Evolutionary conservation across 2,888 invertebrate species (phyloP), one percentile per base, ranked within the genome.

Genomic region (Heliconius sara): DNA sequence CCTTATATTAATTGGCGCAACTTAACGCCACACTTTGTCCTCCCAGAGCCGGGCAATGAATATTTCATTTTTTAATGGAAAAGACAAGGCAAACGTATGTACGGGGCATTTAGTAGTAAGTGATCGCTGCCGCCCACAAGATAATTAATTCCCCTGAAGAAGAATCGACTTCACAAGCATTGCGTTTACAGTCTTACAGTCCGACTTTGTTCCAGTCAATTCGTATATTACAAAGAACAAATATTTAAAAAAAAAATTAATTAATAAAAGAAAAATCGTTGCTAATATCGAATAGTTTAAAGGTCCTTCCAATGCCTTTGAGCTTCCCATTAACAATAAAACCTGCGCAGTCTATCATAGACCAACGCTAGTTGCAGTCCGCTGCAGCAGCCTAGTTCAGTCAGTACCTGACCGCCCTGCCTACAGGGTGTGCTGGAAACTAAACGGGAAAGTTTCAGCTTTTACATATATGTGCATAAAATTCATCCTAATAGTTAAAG

Each of bases 261-360:
- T 43, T 68, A 39, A 34, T 10, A 43, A 68, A 43, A 13, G n/a
- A 68, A 43, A 68, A 25, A 70, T 70, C 68, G 68, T 70, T 43
- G 2, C 27, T 30, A n/a, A 72, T 30, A 25, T 72, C 72, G 57
- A 5, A 52, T 12, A 30, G 22, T 13, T 1, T 72, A 72, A 72
- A 72, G 22, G 22, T 19, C 22, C 25, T 39, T 19, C 19, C 5
- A 57, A 5, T 5, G 57, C 72, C 22, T 52, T 30, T 27, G 30
- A 57, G 57, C 47, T 57, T 30, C 30, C 30, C 52, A 30, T 72
- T 30, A 57, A 52, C 72, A 72, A 57, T 27, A 72, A 72, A 57
- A 57, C 57, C 57, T 72, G 72, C 72, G 72, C 72, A 72, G 57
- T 72, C 57, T 25, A 72, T 52, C 22, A 34, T 57, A 70, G 72